Percentiles rank a stretch among this genome's conserved stretches.
Evolutionary conservation across 2,113 vertebrate species (phyloP).

Genomic region (Grallaria varia): DNA sequence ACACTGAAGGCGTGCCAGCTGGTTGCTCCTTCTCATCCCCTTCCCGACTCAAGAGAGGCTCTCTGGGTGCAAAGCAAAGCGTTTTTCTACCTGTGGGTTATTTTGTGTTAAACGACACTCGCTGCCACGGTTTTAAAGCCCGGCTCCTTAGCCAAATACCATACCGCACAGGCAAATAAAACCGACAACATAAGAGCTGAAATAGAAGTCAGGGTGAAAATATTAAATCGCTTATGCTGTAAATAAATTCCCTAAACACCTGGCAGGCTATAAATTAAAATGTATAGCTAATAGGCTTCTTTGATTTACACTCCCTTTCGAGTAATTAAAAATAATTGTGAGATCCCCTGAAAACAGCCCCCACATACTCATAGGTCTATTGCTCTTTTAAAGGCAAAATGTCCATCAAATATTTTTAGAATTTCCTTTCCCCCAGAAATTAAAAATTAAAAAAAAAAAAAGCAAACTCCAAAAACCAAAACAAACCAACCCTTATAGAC

Average conservation of each 20-base stretch:
- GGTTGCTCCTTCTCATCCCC: background rate
- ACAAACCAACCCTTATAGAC: background rate
- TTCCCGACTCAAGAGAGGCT: background rate
- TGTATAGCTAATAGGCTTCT: background rate
- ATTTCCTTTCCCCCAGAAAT: conserved; percentile 32
- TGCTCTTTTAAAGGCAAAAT: conserved; percentile 50
- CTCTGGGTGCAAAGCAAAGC: background rate
- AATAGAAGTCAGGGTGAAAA: conserved; percentile 44
- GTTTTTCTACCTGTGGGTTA: conserved; percentile 19
- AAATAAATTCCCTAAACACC: conserved; percentile 26
- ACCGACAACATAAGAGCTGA: background rate
- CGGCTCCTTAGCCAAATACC: conserved; percentile 15
- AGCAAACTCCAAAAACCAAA: background rate
- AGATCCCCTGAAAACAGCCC: background rate
- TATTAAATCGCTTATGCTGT: conserved; percentile 16
- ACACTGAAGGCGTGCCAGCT: background rate
- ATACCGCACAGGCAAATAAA: conserved; percentile 4
- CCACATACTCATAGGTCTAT: background rate
- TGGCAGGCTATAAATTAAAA: conserved; percentile 17
- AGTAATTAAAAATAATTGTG: conserved; percentile 53
- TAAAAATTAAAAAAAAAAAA: background rate
- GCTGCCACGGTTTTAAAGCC: background rate
- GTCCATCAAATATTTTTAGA: conserved; percentile 51
- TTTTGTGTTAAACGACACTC: conserved; percentile 27
- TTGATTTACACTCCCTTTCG: conserved; percentile 45